Evolutionary conservation across 2,797 vertebrate species (phyloP).

Genomic region (Gambusia yucatana): DNA sequence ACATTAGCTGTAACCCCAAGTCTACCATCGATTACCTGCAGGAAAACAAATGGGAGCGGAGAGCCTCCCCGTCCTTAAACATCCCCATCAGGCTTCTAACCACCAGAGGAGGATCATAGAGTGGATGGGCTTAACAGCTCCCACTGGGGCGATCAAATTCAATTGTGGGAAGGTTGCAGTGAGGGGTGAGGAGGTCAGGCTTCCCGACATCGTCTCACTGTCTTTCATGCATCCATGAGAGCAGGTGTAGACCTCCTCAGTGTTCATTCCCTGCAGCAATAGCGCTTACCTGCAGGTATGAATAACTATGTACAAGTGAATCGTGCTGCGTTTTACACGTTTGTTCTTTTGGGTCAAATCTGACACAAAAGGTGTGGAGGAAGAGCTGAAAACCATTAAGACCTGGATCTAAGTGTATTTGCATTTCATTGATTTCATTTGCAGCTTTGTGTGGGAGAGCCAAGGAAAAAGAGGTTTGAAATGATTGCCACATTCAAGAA

Average conservation of each 20-base stretch:
- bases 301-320: neutral
- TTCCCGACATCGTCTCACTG: neutral
- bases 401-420: slow-evolving; percentile 45
- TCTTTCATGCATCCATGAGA: slow-evolving; percentile 12
- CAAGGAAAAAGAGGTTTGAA: slow-evolving; percentile 20
- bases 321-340: neutral
- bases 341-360: slow-evolving; percentile 37
- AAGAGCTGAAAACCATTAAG: slow-evolving; percentile 26
- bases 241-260: slow-evolving; percentile 24
- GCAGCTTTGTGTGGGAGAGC: slow-evolving; percentile 42
- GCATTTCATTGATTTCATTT: slow-evolving; percentile 56
- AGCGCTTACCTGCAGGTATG: slow-evolving; percentile 15
- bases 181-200: neutral
- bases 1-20: slow-evolving; percentile 81
- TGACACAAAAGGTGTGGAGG: slow-evolving; percentile 23
- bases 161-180: neutral
- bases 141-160: slow-evolving; percentile 52
- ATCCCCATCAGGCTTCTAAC: slow-evolving; percentile 70
- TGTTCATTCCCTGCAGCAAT: slow-evolving; percentile 8
- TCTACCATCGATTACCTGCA: slow-evolving; percentile 82
- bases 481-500: slow-evolving; percentile 36
- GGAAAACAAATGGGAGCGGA: slow-evolving; percentile 82
- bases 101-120: slow-evolving; percentile 57
- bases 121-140: slow-evolving; percentile 54
- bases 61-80: slow-evolving; percentile 75